Base-by-base conservation (phyloP, 2,888 invertebrate species). In the Drosophila hawaiiensis region DNA sequence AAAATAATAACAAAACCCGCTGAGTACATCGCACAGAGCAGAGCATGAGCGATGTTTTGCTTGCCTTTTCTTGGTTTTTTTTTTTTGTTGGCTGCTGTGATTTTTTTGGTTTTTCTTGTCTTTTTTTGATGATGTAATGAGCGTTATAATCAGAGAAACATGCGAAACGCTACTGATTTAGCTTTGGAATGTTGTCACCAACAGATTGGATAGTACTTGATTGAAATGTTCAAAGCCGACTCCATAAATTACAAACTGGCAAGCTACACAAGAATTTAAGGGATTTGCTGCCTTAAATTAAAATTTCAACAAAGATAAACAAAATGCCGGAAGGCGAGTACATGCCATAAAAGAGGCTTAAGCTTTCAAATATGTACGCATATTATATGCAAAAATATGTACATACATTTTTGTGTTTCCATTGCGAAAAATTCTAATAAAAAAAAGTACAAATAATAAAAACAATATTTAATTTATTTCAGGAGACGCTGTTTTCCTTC, bases 101-200 rank as follows among this genome's bases (percentile, higher is more conserved):
- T 43, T 22, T 47, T 22, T 47, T n/a, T 43, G 14, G 14, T 4
- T 10, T 41, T 41, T 14, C 47, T 61, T 49, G 29, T 67, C 43
- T 75, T 55, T 66, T 78, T 79, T 62, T 65, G 78, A 80, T 80
- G 73, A 89, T 89, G 83, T 84, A 84, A 84, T 89, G 90, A 89
- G 84, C 84, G 88, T 87, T 87, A 89, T 84, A 84, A 84, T 89
- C 83, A 67, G 74, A 67, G 74, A 80, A 81, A 80, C 81, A 80
- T 80, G 77, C 68, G 62, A 83, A 81, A 73, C 50, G 62, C 41
- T 56, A 53, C 61, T 80, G 77, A 72, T 78, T 80, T 80, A 31
- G 73, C 54, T 60, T 49, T 25, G 39, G 59, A 47, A 47, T 64
- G 71, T 67, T 80, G 80, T 79, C 76, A 71, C 55, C 64, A 68